phyloP scores from a whole-genome alignment of 2,888 invertebrate genomes.

The Tetragonisca angustula region DNA sequence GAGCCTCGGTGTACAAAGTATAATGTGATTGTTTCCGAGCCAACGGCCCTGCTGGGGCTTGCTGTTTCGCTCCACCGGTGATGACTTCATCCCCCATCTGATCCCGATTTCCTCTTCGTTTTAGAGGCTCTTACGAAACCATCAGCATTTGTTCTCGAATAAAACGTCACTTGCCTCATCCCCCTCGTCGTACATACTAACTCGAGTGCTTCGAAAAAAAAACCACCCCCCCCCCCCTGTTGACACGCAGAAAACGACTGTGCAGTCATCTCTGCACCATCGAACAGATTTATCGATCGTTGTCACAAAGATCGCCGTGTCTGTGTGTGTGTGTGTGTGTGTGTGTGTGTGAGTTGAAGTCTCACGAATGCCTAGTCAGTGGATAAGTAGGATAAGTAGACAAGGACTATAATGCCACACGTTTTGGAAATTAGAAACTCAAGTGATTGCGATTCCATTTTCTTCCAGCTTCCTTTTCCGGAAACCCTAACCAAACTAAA shows the following conservation, averaged over 20 bases:
- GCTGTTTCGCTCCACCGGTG: constrained; percentile 65
- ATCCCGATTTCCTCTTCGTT: constrained; percentile 64
- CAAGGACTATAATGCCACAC: too few relatives aligned
- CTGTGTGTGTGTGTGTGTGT: too few relatives aligned
- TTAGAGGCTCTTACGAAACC: constrained; percentile 32
- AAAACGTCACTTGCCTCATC: constrained; percentile 13
- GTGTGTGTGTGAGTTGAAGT: too few relatives aligned
- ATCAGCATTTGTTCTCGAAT: constrained; percentile 28
- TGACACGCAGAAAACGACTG: neutral
- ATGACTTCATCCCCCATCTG: constrained; percentile 80
- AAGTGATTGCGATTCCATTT: too few relatives aligned
- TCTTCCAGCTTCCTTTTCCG: too few relatives aligned
- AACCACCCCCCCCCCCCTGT: neutral
- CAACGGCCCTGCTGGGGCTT: constrained; percentile 72
- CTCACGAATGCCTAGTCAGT: too few relatives aligned
- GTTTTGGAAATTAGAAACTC: too few relatives aligned
- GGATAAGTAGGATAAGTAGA: too few relatives aligned
- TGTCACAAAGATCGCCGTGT: neutral
- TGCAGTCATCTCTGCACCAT: neutral
- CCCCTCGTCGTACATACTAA: neutral
- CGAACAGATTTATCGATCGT: neutral
- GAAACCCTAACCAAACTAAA: too few relatives aligned
- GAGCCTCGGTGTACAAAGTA: constrained; percentile 73
- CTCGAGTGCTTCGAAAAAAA: constrained; percentile 15
- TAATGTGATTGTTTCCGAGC: constrained; percentile 84